A percentile compares a stretch with the other conserved stretches of the same genome.
These are phyloP conservation scores for Prolemur simus DNA, from an alignment of 2,113 vertebrate genomes.

Conservation along the genomic window DNA sequence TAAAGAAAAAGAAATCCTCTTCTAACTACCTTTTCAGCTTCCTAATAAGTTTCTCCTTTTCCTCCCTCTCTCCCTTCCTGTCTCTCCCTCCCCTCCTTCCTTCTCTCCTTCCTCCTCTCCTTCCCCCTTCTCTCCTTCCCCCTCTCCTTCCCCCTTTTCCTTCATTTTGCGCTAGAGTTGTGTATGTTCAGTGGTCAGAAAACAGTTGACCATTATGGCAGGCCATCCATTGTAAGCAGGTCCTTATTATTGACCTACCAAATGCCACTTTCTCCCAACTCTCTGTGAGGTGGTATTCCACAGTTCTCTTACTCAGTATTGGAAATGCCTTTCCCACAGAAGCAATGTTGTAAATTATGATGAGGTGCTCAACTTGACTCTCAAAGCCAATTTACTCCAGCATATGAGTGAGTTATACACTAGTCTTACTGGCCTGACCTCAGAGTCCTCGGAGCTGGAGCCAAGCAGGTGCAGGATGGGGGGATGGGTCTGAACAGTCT, in stretches of 20 bases:
- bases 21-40: neutral
- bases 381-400: neutral
- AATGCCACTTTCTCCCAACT: neutral
- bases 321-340: neutral
- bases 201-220: neutral
- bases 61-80: neutral
- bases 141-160: neutral
- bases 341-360: neutral
- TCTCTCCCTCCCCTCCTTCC: neutral
- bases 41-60: neutral
- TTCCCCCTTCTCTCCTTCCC: neutral
- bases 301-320: neutral
- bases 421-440: neutral
- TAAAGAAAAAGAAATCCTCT: conserved; percentile 14
- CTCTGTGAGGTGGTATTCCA: neutral
- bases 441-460: neutral
- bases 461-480: neutral
- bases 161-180: neutral
- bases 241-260: neutral
- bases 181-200: neutral
- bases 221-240: neutral
- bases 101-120: too few relatives aligned
- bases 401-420: neutral
- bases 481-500: neutral
- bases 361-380: neutral